These are phyloP conservation scores for Polypedilum pembai DNA, from an alignment of 1,140 invertebrate genomes.

Conservation along the genomic window DNA sequence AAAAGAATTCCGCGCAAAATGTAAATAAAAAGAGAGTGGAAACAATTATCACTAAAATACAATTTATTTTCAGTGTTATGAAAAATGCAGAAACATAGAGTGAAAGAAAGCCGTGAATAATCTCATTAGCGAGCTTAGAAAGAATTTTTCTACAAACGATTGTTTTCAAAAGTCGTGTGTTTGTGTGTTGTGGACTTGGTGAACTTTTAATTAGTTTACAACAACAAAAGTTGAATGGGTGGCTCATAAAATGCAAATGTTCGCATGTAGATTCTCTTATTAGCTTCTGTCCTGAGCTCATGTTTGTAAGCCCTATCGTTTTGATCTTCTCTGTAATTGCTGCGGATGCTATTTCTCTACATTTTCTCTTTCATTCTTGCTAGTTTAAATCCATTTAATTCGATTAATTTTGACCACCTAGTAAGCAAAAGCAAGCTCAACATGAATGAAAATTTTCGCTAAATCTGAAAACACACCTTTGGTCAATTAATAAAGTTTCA, in stretches of 20 bases:
- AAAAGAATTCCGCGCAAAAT: no score
- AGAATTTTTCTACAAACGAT: not conserved
- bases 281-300: no score
- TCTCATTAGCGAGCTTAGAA: not conserved
- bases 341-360: no score
- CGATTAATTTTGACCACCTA: conserved; percentile 14
- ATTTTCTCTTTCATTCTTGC: no score
- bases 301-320: not conserved
- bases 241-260: not conserved
- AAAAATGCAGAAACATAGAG: not conserved
- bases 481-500: no score
- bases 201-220: conserved; percentile 8
- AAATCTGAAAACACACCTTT: no score
- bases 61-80: no score
- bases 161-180: not conserved
- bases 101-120: not conserved
- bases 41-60: no score
- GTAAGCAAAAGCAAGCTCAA: not conserved
- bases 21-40: no score
- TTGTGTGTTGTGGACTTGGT: not conserved
- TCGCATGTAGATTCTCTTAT: no score
- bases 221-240: not conserved
- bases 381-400: not conserved
- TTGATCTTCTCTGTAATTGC: not conserved
- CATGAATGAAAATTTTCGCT: not conserved